Evolutionary conservation across 2,888 invertebrate genomes (phyloP).

Genomic region (Ceramica pisi): DNA sequence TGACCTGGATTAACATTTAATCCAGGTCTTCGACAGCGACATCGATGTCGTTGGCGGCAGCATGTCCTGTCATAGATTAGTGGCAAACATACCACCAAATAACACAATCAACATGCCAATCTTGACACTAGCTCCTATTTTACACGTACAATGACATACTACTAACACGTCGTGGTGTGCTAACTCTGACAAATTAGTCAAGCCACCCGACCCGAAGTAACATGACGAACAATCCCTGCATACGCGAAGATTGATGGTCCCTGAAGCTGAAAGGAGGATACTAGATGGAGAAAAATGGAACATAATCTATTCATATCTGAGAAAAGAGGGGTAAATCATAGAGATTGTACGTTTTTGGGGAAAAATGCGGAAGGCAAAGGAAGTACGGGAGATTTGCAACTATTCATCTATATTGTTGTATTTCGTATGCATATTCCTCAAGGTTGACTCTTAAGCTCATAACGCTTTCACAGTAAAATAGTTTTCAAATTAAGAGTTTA

Average conservation of each 20-base stretch:
- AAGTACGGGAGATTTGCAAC: background rate
- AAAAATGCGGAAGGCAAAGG: background rate
- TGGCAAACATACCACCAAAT: background rate
- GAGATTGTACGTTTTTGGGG: constrained; percentile 9
- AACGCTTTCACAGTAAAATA: too few relatives aligned
- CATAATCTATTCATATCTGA: constrained; percentile 44
- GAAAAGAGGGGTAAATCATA: constrained; percentile 8
- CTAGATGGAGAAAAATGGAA: constrained; percentile 50
- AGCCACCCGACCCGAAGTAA: constrained; percentile 41
- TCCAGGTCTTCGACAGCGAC: too few relatives aligned
- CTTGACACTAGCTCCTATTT: constrained; percentile 6
- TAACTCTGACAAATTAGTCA: constrained; percentile 43
- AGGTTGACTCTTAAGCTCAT: too few relatives aligned
- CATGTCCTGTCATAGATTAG: too few relatives aligned
- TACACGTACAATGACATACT: constrained; percentile 14
- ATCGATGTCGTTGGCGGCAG: too few relatives aligned
- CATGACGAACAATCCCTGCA: constrained; percentile 42
- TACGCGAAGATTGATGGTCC: constrained; percentile 49
- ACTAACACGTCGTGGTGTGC: background rate
- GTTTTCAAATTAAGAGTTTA: too few relatives aligned
- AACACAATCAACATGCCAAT: constrained; percentile 12
- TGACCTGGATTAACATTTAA: too few relatives aligned
- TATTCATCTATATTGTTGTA: too few relatives aligned
- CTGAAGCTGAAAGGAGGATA: constrained; percentile 34
- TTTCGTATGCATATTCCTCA: too few relatives aligned